These are phyloP conservation scores for Apodemus sylvaticus DNA, from an alignment of 2,113 vertebrate species.

Conservation along the genomic window DNA sequence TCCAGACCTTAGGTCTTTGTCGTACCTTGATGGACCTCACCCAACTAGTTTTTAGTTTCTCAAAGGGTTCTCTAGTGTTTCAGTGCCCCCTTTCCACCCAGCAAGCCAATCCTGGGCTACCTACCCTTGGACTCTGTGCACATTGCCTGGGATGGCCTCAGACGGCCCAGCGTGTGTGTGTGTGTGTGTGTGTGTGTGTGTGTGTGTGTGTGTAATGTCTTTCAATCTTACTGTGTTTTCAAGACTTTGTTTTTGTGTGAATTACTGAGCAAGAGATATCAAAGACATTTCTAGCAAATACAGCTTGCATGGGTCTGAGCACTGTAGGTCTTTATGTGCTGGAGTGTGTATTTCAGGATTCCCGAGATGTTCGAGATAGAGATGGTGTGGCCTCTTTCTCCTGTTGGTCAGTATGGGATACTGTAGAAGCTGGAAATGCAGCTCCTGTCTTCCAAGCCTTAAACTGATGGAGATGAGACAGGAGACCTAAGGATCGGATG, in stretches of 20 bases:
- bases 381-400: not conserved
- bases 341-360: not conserved
- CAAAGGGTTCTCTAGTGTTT: not conserved
- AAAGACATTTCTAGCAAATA: not conserved
- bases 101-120: not conserved
- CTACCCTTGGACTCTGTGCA: not conserved
- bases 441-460: fast-evolving
- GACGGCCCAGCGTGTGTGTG: not conserved
- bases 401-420: fast-evolving
- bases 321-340: fast-evolving
- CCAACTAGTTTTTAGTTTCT: not conserved
- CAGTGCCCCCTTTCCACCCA: no score
- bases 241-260: no score
- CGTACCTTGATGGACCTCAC: not conserved
- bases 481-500: not conserved
- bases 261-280: not conserved
- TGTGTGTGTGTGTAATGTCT: not conserved
- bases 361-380: not conserved
- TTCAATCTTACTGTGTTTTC: fast-evolving
- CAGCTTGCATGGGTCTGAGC: fast-evolving
- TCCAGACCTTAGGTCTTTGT: not conserved
- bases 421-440: fast-evolving
- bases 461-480: not conserved
- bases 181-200: no score
- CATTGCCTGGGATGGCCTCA: fast-evolving